Conservation (phyloP, 53 echinoderm and acorn worm species). For the Pentamera pediparva region DNA sequence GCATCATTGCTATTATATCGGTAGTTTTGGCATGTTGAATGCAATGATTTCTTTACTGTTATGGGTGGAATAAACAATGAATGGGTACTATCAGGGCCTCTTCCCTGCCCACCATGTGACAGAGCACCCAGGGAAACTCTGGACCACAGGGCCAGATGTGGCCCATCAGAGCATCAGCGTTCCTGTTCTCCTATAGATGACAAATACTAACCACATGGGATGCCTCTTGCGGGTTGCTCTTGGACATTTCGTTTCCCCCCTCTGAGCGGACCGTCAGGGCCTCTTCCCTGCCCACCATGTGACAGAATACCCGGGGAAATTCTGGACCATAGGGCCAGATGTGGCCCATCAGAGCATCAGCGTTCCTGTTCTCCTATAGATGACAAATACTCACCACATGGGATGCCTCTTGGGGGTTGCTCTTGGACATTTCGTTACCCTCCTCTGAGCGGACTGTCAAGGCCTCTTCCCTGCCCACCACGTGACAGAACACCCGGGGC, state of each 20-base stretch:
- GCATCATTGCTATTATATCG: too few species aligned
- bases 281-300: constrained; percentile 86
- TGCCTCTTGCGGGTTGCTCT: constrained; percentile 75
- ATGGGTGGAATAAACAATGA: too few species aligned
- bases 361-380: too few species aligned
- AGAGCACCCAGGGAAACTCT: constrained; percentile 75
- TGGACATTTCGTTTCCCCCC: constrained; percentile 81
- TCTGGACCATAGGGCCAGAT: constrained; percentile 76
- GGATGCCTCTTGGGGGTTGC: constrained; percentile 73
- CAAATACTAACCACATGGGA: constrained; percentile 76
- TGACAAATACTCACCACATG: constrained; percentile 69
- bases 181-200: constrained; percentile 40
- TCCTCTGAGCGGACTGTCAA: constrained; percentile 77
- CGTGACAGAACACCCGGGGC: constrained; percentile 83
- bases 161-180: not conserved
- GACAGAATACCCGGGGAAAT: constrained; percentile 78
- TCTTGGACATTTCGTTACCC: constrained; percentile 76
- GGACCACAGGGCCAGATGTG: constrained; percentile 74
- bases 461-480: constrained; percentile 83
- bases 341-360: too few species aligned
- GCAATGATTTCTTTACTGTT: too few species aligned
- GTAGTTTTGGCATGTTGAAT: too few species aligned
- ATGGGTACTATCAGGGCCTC: constrained; percentile 83
- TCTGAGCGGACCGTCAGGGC: constrained; percentile 75
- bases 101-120: constrained; percentile 86